Conservation (phyloP, 1,140 invertebrate genomes). For the Sinonovacula constricta region DNA sequence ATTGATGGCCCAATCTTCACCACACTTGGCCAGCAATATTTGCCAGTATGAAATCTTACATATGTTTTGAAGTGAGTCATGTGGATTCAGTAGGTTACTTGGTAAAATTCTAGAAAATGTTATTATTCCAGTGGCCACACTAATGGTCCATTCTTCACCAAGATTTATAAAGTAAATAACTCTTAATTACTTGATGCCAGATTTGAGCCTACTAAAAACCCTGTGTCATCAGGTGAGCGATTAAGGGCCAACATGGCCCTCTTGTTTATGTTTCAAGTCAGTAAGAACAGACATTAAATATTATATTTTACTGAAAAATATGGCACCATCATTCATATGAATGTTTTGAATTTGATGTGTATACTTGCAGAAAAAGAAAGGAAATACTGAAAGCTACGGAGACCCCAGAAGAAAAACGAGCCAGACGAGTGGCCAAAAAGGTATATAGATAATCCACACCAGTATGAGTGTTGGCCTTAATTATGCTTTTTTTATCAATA, state of each 20-base stretch:
- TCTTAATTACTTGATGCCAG: too few species aligned
- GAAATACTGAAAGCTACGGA: slow-evolving; percentile 92
- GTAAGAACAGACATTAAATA: background rate
- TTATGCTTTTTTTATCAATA: background rate
- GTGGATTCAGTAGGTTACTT: too few species aligned
- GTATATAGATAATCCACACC: slow-evolving; percentile 21
- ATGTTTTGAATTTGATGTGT: background rate
- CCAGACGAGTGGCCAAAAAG: slow-evolving; percentile 91
- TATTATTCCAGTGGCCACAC: too few species aligned
- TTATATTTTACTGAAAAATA: background rate
- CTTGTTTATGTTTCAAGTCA: background rate
- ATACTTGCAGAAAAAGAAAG: slow-evolving; percentile 80
- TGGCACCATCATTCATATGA: background rate
- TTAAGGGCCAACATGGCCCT: background rate
- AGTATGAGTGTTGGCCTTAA: background rate
- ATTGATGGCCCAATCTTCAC: too few species aligned
- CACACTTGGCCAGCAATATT: too few species aligned
- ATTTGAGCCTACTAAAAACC: too few species aligned
- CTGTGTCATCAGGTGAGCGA: too few species aligned
- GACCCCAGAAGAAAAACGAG: slow-evolving; percentile 95
- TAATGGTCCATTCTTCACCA: too few species aligned
- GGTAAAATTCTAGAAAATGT: too few species aligned
- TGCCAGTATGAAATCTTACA: too few species aligned
- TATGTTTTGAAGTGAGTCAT: too few species aligned
- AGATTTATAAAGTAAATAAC: too few species aligned